Evolutionary conservation across 2,888 invertebrate species (phyloP).

Genomic region (Rhagonycha lutea): DNA sequence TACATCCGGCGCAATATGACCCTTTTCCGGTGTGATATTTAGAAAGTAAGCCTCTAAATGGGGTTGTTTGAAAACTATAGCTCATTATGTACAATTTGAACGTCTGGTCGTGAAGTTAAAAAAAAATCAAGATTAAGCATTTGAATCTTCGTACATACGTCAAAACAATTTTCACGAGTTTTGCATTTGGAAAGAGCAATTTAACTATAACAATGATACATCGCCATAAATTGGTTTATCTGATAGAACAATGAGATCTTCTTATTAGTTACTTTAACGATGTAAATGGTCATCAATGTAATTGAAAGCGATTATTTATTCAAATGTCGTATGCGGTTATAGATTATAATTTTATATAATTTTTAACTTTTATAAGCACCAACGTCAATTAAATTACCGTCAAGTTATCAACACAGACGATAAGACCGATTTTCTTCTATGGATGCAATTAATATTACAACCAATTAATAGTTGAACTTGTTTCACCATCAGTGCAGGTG

Average conservation of each 20-base stretch:
- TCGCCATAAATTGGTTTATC: conserved; percentile 8
- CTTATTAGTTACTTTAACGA: conserved; percentile 7
- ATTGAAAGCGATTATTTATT: conserved; percentile 3
- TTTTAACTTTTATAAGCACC: not conserved
- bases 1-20: conserved; percentile 22
- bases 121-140: not conserved
- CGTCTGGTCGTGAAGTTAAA: not conserved
- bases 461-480: not conserved
- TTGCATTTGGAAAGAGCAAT: conserved; percentile 1
- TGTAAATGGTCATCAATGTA: conserved; percentile 7
- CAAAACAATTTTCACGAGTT: not conserved
- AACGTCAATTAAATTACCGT: not conserved
- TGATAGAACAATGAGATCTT: conserved; percentile 14
- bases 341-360: not conserved
- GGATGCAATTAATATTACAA: not conserved
- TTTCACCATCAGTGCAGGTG: not conserved
- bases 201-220: conserved; percentile 7
- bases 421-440: not conserved
- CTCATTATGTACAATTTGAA: not conserved
- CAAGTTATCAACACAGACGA: not conserved
- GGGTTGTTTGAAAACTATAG: not conserved
- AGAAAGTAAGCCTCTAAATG: not conserved
- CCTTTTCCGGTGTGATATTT: conserved; percentile 12
- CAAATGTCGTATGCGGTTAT: not conserved
- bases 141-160: not conserved